Percentiles rank a stretch among this genome's conserved stretches.
These are phyloP conservation scores for Onthophagus sagittarius DNA, from an alignment of 2,888 invertebrate species.

Conservation along the genomic window DNA sequence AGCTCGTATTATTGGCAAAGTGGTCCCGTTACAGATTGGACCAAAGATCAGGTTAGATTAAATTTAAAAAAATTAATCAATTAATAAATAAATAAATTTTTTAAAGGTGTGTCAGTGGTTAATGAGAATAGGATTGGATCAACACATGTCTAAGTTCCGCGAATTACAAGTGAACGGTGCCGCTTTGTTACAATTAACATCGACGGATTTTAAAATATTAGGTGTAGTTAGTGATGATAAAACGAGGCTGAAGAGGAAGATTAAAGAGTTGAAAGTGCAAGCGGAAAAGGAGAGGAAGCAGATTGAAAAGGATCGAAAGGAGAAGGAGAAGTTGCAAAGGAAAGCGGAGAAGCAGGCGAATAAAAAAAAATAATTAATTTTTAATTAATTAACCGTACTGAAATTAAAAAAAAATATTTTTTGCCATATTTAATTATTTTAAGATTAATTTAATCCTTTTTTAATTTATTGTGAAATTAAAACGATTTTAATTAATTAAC, in stretches of 20 bases:
- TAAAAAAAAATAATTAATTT: slow-evolving; percentile 59
- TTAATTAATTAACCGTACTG: neutral
- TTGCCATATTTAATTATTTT: neutral
- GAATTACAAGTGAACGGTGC: slow-evolving; percentile 87
- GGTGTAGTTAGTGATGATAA: slow-evolving; percentile 79
- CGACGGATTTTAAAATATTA: slow-evolving; percentile 85
- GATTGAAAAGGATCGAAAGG: slow-evolving; percentile 80
- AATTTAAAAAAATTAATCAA: neutral
- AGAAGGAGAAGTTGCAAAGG: slow-evolving; percentile 77
- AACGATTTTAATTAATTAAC: neutral
- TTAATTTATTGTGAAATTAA: neutral
- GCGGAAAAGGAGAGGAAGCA: slow-evolving; percentile 68
- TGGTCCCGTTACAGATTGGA: slow-evolving; percentile 72
- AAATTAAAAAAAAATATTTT: neutral
- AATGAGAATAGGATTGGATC: slow-evolving; percentile 75
- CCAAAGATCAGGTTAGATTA: slow-evolving; percentile 64
- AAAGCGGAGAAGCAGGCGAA: slow-evolving; percentile 73
- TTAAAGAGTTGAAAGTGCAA: slow-evolving; percentile 77
- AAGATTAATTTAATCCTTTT: neutral
- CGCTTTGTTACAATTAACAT: slow-evolving; percentile 81
- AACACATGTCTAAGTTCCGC: slow-evolving; percentile 82
- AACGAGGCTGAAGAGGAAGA: slow-evolving; percentile 75
- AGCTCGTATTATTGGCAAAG: slow-evolving; percentile 65
- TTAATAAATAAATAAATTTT: slow-evolving; percentile 12
- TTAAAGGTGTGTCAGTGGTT: slow-evolving; percentile 90